Percentiles rank a stretch among this genome's conserved stretches.
These are phyloP conservation scores for Gnatocerus cornutus DNA, from an alignment of 2,888 invertebrate genomes.

Conservation along the genomic window DNA sequence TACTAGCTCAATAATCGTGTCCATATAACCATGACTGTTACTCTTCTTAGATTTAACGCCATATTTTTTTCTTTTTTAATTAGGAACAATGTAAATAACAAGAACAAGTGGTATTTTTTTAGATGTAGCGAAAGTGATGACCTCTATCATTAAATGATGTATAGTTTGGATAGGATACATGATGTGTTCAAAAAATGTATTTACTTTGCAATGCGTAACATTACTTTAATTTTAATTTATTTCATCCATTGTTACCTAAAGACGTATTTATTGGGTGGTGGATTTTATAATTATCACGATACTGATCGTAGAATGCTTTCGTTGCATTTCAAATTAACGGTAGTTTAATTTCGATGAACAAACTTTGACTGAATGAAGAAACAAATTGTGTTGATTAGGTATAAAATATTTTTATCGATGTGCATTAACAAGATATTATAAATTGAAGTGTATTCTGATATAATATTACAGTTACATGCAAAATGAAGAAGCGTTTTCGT, in stretches of 20 bases:
- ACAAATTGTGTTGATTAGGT: conserved; percentile 25
- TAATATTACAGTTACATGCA: conserved; percentile 27
- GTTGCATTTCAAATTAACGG: neutral
- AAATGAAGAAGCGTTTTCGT: neutral
- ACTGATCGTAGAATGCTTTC: neutral
- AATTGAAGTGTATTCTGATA: conserved; percentile 43
- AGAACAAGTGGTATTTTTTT: conserved; percentile 44
- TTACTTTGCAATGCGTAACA: conserved; percentile 28
- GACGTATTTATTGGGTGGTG: conserved; percentile 41
- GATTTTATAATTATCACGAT: conserved; percentile 39
- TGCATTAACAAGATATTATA: conserved; percentile 39
- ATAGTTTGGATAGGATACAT: conserved; percentile 48
- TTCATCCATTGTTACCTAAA: conserved; percentile 45
- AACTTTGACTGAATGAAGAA: conserved; percentile 30
- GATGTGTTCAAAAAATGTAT: conserved; percentile 51
- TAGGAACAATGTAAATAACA: conserved; percentile 35
- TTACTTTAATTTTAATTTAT: conserved; percentile 41
- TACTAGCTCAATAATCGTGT: conserved; percentile 45
- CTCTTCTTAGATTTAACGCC: conserved; percentile 29
- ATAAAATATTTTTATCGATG: conserved; percentile 38
- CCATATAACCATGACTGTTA: conserved; percentile 43
- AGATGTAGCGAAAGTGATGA: conserved; percentile 18
- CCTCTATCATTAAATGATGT: conserved; percentile 35
- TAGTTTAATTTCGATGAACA: conserved; percentile 18
- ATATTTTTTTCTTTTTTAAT: conserved; percentile 23